Conservation (phyloP, 2,888 invertebrate genomes). For the Meiosimyza decipiens region DNA sequence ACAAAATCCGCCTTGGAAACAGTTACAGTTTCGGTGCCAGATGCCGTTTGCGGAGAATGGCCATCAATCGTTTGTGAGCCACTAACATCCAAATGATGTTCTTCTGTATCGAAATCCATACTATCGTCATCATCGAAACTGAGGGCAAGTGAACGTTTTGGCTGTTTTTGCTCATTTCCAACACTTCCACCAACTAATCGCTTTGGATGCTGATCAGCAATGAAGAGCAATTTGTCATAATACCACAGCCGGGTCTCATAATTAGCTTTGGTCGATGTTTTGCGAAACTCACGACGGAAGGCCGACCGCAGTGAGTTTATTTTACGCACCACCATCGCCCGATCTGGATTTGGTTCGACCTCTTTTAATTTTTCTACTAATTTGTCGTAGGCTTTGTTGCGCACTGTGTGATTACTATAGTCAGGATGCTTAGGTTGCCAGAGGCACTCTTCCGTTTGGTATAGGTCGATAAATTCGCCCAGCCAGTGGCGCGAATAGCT, state of each 20-base stretch:
- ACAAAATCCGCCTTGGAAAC: conserved; percentile 58
- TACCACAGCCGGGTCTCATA: conserved; percentile 65
- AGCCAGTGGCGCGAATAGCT: conserved; percentile 65
- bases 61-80: conserved; percentile 43
- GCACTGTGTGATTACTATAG: conserved; percentile 62
- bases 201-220: conserved; percentile 63
- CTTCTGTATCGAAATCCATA: conserved; percentile 61
- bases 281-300: conserved; percentile 63
- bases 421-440: conserved; percentile 66
- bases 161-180: conserved; percentile 30
- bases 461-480: conserved; percentile 64
- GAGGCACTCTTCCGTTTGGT: conserved; percentile 63
- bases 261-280: conserved; percentile 56
- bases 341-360: conserved; percentile 64
- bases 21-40: conserved; percentile 51
- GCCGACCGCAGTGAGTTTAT: conserved; percentile 65
- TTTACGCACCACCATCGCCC: conserved; percentile 65
- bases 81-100: conserved; percentile 53
- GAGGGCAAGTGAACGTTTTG: conserved; percentile 56
- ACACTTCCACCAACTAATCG: conserved; percentile 47
- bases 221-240: conserved; percentile 62
- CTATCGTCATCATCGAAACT: conserved; percentile 63
- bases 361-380: conserved; percentile 64
- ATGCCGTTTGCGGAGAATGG: conserved; percentile 44
- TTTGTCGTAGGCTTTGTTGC: conserved; percentile 64